Percentiles rank a stretch among this genome's conserved stretches.
Evolutionary conservation across 2,113 vertebrate genomes (phyloP).

Genomic region (Scartelaos histophorus): DNA sequence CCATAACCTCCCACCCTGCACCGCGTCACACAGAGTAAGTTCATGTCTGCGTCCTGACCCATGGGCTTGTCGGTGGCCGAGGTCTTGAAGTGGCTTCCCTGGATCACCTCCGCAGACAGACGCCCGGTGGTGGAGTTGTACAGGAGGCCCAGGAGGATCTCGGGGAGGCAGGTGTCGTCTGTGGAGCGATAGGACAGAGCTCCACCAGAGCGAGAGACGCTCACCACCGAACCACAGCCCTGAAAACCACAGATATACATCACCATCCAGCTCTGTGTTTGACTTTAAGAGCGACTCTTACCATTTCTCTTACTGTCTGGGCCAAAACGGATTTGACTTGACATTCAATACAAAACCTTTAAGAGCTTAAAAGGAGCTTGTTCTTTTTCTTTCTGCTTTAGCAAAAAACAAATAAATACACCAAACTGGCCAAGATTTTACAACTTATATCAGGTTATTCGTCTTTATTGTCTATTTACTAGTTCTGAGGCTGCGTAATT

Average conservation of each 20-base stretch:
- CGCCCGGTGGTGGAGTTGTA: constrained; percentile 94
- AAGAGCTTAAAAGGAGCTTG: too few species aligned
- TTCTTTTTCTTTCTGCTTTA: too few species aligned
- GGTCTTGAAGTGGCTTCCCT: constrained; percentile 98
- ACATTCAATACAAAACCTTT: too few species aligned
- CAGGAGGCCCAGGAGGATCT: constrained; percentile 93
- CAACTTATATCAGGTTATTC: too few species aligned
- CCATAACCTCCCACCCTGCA: background rate
- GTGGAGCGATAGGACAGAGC: constrained; percentile 89
- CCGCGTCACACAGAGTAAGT: constrained; percentile 22
- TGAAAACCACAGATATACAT: constrained; percentile 61
- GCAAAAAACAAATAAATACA: too few species aligned
- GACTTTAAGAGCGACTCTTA: too few species aligned
- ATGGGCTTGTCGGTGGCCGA: constrained; percentile 91
- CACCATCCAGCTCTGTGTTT: too few species aligned
- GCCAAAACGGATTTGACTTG: too few species aligned
- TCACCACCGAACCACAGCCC: constrained; percentile 94
- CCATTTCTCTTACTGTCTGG: too few species aligned
- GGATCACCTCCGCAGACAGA: constrained; percentile 95
- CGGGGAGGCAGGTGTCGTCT: constrained; percentile 86
- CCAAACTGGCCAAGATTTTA: too few species aligned
- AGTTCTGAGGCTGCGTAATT: too few species aligned
- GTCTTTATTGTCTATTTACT: too few species aligned
- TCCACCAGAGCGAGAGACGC: constrained; percentile 88
- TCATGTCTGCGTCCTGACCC: constrained; percentile 42